phyloP scores from a whole-genome alignment of 2,888 invertebrate species.

The Ceramica pisi region DNA sequence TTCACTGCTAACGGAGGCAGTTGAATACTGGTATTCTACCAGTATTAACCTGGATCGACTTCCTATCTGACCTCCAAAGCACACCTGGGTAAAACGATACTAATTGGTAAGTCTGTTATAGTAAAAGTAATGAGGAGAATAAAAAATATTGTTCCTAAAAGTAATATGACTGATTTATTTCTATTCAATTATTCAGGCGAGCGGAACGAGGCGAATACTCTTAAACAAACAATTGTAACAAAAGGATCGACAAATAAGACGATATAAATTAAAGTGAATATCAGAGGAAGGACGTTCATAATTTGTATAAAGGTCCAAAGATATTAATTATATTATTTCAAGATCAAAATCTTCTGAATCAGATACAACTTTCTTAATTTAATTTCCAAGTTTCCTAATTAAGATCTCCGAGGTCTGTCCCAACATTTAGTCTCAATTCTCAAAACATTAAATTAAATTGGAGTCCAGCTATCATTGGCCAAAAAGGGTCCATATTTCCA shows the following conservation, averaged over 20 bases:
- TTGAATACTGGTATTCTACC: too few species aligned
- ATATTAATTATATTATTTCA: conserved; percentile 10
- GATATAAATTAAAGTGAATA: not conserved
- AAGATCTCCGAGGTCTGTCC: conserved; percentile 31
- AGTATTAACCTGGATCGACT: too few species aligned
- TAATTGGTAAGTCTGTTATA: too few species aligned
- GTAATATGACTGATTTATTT: conserved; percentile 2
- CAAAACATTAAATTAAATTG: conserved; percentile 43
- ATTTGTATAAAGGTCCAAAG: not conserved
- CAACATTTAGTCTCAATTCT: conserved; percentile 30
- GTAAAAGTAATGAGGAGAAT: not conserved
- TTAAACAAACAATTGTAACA: not conserved
- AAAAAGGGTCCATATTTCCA: not conserved
- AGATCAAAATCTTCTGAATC: conserved; percentile 8
- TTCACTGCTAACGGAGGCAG: too few species aligned
- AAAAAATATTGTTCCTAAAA: conserved; percentile 1
- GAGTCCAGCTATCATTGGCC: conserved; percentile 43
- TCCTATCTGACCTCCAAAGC: too few species aligned
- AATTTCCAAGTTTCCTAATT: conserved; percentile 41
- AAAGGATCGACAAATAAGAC: conserved; percentile 3
- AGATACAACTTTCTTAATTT: conserved; percentile 31
- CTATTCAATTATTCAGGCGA: not conserved
- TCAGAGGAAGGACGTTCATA: not conserved
- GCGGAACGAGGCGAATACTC: not conserved
- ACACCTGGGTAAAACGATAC: too few species aligned